phyloP scores from a whole-genome alignment of 2,888 invertebrate species.

The Pseudeuparius sepicola region DNA sequence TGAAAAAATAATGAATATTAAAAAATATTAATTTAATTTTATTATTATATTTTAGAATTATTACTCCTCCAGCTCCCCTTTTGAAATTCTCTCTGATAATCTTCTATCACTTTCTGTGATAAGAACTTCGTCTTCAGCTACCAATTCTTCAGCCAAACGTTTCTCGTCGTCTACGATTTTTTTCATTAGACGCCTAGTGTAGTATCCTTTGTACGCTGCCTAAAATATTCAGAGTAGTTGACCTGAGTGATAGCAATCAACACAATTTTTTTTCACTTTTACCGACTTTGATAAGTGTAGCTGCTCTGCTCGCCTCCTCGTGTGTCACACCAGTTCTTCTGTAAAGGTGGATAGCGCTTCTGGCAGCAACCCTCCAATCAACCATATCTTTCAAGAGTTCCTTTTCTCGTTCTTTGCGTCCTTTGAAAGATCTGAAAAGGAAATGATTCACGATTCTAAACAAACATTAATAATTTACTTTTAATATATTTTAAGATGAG shows the following conservation, averaged over 20 bases:
- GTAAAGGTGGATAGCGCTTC: conserved; percentile 35
- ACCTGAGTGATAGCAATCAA: too few relatives aligned
- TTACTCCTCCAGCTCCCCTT: too few relatives aligned
- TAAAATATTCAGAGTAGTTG: conserved; percentile 21
- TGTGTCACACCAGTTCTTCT: conserved; percentile 34
- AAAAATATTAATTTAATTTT: too few relatives aligned
- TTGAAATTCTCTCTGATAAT: too few relatives aligned
- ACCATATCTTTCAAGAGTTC: conserved; percentile 34
- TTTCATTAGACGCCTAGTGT: conserved; percentile 33
- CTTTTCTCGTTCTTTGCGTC: conserved; percentile 27
- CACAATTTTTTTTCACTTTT: too few relatives aligned
- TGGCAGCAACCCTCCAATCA: conserved; percentile 38
- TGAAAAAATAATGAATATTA: too few relatives aligned
- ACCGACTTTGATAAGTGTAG: conserved; percentile 35
- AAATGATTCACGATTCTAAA: too few relatives aligned
- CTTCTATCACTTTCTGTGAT: too few relatives aligned
- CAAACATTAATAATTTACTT: conserved; percentile 1
- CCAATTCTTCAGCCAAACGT: background rate
- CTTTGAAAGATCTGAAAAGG: conserved; percentile 25
- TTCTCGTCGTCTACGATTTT: conserved; percentile 22
- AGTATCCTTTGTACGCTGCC: conserved; percentile 39
- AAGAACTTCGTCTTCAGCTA: background rate
- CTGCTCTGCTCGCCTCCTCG: conserved; percentile 36
- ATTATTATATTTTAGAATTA: too few relatives aligned
- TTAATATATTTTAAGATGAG: background rate